Evolutionary conservation across 2,888 invertebrate species (phyloP), one percentile per base, ranked within the genome.

Genomic region (Epinotia nisella): DNA sequence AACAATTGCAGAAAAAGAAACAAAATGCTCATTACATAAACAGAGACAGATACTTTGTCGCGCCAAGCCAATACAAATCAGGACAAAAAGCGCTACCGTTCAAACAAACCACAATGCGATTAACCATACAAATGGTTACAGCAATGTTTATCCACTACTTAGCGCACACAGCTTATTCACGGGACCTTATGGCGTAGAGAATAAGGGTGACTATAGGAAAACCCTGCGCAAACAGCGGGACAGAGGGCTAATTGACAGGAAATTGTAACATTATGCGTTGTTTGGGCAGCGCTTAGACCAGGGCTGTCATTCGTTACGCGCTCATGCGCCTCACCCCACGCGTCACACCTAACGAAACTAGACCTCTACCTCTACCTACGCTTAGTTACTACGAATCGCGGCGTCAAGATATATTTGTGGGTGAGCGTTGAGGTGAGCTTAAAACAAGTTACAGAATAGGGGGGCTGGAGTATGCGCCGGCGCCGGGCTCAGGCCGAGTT

Each of bases 231-330:
- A 80, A 81, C 80, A 81, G 75, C 4, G 78, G 78, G 70, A 85
- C 87, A 87, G 80, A 82, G 66, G 60, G 72, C 83, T 86, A 87
- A 89, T 87, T 87, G 89, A 86, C 83, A 86, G 89, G 90, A 90
- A 87, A 90, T 82, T 84, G 91, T 88, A 90, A 88, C 87, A 83
- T 86, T 82, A 90, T 78, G 83, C 85, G 72, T 71, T 88, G 85
- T 91, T 87, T 89, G 83, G 53, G 35, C 24, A 77, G 79, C 79
- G 80, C 84, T 90, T 86, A 87, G 76, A 69, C n/a, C n/a, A n/a
- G n/a, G n/a, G n/a, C n/a, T n/a, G n/a, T n/a, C n/a, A n/a, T n/a
- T n/a, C n/a, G n/a, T n/a, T n/a, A n/a, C n/a, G n/a, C n/a, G n/a
- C n/a, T n/a, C n/a, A n/a, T n/a, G n/a, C n/a, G n/a, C n/a, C n/a